Evolutionary conservation across 2,797 vertebrate species (phyloP).

Genomic region (Chaetophractus vellerosus): DNA sequence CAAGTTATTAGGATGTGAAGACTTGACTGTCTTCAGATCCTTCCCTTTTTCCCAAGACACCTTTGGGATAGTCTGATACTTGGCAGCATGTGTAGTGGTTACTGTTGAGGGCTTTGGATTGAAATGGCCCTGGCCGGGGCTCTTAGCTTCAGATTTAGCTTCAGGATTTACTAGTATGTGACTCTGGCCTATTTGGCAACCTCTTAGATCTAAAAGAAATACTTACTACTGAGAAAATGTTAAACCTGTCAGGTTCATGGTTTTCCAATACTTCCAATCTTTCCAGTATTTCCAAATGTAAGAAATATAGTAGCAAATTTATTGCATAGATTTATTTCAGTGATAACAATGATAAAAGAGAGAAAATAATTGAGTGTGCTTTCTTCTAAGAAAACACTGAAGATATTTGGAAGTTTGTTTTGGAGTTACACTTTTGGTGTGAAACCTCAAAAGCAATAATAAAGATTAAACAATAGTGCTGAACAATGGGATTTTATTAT

Average conservation of each 20-base stretch:
- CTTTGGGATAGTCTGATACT: background rate
- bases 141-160: background rate
- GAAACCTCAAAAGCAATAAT: conserved; percentile 23
- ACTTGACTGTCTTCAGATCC: background rate
- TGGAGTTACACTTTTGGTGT: background rate
- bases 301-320: background rate
- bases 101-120: background rate
- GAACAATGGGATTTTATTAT: background rate
- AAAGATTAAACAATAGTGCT: background rate
- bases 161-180: background rate
- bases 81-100: background rate
- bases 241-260: background rate
- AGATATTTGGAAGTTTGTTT: conserved; percentile 15
- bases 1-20: background rate
- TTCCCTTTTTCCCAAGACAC: background rate
- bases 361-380: background rate
- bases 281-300: background rate
- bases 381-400: background rate
- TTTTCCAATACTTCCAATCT: background rate
- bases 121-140: background rate
- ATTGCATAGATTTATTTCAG: conserved; percentile 28
- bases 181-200: background rate
- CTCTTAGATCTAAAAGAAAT: background rate
- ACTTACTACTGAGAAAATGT: background rate
- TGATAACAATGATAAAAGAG: background rate